These are phyloP conservation scores for Neodontobutis hainanensis DNA, from an alignment of 2,113 vertebrate species.

Conservation along the genomic window DNA sequence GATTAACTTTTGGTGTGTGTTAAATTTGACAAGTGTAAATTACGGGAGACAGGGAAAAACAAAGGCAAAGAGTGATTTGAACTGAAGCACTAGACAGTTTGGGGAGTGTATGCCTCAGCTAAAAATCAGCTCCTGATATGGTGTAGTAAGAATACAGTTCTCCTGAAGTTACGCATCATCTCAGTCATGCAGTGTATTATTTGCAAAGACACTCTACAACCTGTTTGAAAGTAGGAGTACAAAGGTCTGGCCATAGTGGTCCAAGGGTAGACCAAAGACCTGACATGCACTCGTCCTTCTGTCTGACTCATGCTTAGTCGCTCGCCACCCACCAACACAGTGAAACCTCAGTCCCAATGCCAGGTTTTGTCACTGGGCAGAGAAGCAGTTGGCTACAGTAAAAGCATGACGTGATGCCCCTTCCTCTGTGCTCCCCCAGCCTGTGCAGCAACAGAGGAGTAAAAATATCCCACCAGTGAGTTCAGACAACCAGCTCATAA, in stretches of 20 bases:
- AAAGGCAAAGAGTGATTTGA: conserved; percentile 14
- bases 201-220: conserved; percentile 16
- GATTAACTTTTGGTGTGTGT: conserved; percentile 15
- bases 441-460: conserved; percentile 81
- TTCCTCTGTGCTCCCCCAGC: conserved; percentile 71
- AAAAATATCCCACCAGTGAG: conserved; percentile 79
- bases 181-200: neutral
- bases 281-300: conserved; percentile 71
- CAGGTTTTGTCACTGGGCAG: conserved; percentile 77
- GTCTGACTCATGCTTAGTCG: conserved; percentile 76
- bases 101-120: conserved; percentile 39
- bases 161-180: conserved; percentile 28
- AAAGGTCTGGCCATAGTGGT: conserved; percentile 45
- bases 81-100: conserved; percentile 28
- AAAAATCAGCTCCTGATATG: conserved; percentile 51
- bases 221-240: conserved; percentile 52
- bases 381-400: conserved; percentile 73
- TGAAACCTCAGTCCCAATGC: conserved; percentile 77
- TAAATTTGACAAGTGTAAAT: conserved; percentile 23
- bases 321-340: conserved; percentile 74
- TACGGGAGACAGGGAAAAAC: conserved; percentile 10
- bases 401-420: conserved; percentile 77
- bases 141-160: conserved; percentile 22
- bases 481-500: conserved; percentile 78
- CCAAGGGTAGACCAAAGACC: conserved; percentile 66